A percentile compares a stretch with the other conserved stretches of the same genome.
Conservation (phyloP, 2,888 invertebrate genomes). For the Trichacis sp. region DNA sequence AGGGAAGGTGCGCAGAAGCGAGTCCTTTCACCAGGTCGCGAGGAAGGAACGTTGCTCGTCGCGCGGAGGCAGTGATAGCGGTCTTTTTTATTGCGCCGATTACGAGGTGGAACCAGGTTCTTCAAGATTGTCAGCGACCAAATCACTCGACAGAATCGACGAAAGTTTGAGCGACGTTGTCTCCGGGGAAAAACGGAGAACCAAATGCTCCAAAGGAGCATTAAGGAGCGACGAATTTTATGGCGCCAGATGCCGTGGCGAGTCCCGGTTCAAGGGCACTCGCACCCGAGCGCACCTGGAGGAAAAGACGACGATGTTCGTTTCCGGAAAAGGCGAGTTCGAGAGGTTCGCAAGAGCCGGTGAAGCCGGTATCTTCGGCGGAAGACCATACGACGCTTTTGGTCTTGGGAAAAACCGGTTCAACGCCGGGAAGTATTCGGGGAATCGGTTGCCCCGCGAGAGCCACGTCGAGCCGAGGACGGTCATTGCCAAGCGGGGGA, state of each 20-base stretch:
- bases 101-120: constrained; percentile 56
- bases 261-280: neutral
- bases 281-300: constrained; percentile 22
- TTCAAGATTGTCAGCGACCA: constrained; percentile 70
- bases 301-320: constrained; percentile 39
- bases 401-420: constrained; percentile 62
- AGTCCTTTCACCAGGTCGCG: constrained; percentile 65
- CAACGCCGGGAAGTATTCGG: constrained; percentile 65
- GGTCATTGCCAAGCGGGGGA: constrained; percentile 55
- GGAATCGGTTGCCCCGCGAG: constrained; percentile 49
- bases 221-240: constrained; percentile 59
- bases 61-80: constrained; percentile 66
- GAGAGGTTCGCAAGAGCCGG: constrained; percentile 48
- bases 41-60: constrained; percentile 48
- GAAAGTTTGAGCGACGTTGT: constrained; percentile 79
- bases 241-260: constrained; percentile 44
- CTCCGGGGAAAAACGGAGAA: constrained; percentile 70
- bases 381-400: constrained; percentile 61
- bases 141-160: constrained; percentile 84
- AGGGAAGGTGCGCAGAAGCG: constrained; percentile 61
- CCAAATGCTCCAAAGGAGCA: constrained; percentile 31
- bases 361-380: constrained; percentile 58
- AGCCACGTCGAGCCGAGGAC: constrained; percentile 50
- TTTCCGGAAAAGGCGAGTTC: constrained; percentile 36
- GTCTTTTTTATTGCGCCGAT: constrained; percentile 64